These are phyloP conservation scores for Battus philenor DNA, from an alignment of 1,140 invertebrate species.

Conservation along the genomic window DNA sequence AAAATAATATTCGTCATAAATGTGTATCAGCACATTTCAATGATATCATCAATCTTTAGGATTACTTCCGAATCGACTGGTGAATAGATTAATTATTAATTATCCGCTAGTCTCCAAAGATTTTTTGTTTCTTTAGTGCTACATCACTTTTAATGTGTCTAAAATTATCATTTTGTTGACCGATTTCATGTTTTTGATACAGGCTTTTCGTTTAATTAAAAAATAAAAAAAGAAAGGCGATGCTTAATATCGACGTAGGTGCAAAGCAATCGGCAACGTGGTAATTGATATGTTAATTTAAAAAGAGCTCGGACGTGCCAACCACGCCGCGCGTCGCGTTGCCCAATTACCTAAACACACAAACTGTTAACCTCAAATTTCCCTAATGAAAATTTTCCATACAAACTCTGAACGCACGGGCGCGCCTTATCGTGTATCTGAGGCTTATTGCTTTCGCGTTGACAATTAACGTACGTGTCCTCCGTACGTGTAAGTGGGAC, in stretches of 20 bases:
- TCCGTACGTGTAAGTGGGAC: slow-evolving; percentile 20
- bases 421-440: slow-evolving; percentile 62
- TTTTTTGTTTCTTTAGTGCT: too few relatives aligned
- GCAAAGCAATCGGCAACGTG: slow-evolving; percentile 14
- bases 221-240: not conserved
- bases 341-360: slow-evolving; percentile 59
- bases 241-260: slow-evolving; percentile 5
- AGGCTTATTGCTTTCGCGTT: slow-evolving; percentile 51
- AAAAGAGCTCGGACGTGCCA: slow-evolving; percentile 40
- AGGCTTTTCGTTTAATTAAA: not conserved
- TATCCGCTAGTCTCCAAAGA: too few relatives aligned
- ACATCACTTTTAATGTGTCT: too few relatives aligned
- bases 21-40: too few relatives aligned
- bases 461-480: slow-evolving; percentile 55
- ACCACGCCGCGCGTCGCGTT: slow-evolving; percentile 28
- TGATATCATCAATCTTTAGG: too few relatives aligned
- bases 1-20: too few relatives aligned
- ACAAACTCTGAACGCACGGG: slow-evolving; percentile 32
- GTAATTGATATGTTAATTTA: slow-evolving; percentile 35
- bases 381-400: slow-evolving; percentile 69
- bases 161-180: too few relatives aligned
- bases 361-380: slow-evolving; percentile 60
- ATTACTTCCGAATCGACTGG: too few relatives aligned
- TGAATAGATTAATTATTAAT: too few relatives aligned
- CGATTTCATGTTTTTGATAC: too few relatives aligned